Conservation (phyloP, 1,140 invertebrate genomes). For the Drosophila sucinea region DNA sequence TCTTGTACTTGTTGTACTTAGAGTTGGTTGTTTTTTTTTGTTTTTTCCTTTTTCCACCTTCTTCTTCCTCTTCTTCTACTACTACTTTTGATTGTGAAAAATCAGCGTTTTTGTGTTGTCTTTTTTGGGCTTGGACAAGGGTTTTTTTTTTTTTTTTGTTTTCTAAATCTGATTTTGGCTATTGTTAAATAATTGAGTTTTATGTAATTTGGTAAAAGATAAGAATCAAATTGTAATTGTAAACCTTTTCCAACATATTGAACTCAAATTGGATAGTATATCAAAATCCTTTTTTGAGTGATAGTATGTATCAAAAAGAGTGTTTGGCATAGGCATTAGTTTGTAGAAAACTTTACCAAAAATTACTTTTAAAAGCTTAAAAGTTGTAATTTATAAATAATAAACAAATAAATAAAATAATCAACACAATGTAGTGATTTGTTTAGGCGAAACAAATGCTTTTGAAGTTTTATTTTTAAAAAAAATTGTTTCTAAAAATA, state of each 20-base stretch:
- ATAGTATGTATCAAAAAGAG: too few relatives aligned
- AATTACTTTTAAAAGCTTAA: too few relatives aligned
- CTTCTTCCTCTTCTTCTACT: slow-evolving; percentile 24
- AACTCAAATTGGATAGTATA: neutral
- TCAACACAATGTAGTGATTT: too few relatives aligned
- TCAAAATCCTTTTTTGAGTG: too few relatives aligned
- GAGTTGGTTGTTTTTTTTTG: slow-evolving; percentile 43
- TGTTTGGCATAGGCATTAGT: too few relatives aligned
- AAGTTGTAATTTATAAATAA: too few relatives aligned
- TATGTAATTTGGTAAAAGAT: slow-evolving; percentile 12
- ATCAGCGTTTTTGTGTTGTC: slow-evolving; percentile 12
- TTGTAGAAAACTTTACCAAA: too few relatives aligned
- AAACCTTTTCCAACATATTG: neutral
- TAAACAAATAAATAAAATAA: too few relatives aligned
- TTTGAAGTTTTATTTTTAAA: too few relatives aligned
- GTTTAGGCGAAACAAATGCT: too few relatives aligned
- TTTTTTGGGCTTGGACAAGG: slow-evolving; percentile 1
- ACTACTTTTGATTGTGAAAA: slow-evolving; percentile 51
- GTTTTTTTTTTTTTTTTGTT: slow-evolving; percentile 11
- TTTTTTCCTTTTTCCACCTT: slow-evolving; percentile 15
- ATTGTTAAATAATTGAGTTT: slow-evolving; percentile 17
- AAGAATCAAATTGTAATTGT: neutral
- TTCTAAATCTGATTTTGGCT: neutral
- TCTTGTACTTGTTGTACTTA: slow-evolving; percentile 77
- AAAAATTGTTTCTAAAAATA: too few relatives aligned